Conservation (phyloP, 2,888 invertebrate species). For the Idaea aversata region DNA sequence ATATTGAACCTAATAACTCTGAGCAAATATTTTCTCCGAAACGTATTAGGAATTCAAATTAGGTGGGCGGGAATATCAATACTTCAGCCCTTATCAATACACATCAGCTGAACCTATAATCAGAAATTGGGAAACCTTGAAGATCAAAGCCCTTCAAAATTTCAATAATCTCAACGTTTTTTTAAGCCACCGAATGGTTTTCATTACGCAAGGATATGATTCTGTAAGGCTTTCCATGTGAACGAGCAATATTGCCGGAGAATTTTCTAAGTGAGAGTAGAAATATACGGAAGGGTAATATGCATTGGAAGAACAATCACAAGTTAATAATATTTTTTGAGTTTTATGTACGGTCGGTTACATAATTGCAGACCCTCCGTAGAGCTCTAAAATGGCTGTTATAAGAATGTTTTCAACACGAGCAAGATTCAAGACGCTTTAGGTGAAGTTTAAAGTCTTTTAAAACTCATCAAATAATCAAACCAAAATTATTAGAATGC, state of each 20-base stretch:
- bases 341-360: too few species aligned
- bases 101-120: conserved; percentile 1
- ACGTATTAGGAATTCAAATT: background rate
- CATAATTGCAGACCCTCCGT: too few species aligned
- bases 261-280: conserved; percentile 30
- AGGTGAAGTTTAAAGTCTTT: too few species aligned
- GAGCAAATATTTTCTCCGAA: background rate
- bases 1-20: background rate
- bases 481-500: too few species aligned
- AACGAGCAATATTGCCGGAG: conserved; percentile 33
- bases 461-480: too few species aligned
- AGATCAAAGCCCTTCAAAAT: conserved; percentile 42
- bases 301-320: conserved; percentile 7
- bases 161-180: conserved; percentile 45
- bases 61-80: background rate
- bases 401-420: too few species aligned
- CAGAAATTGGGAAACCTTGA: conserved; percentile 16
- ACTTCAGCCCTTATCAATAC: conserved; percentile 1
- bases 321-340: background rate
- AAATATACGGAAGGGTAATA: conserved; percentile 29
- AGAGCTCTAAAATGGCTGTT: too few species aligned
- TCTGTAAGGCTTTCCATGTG: conserved; percentile 46
- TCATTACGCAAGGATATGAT: conserved; percentile 46
- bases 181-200: conserved; percentile 40
- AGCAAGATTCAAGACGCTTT: too few species aligned